Base-by-base conservation (phyloP, 1,140 invertebrate genomes). In the Tyrophagus putrescentiae region DNA sequence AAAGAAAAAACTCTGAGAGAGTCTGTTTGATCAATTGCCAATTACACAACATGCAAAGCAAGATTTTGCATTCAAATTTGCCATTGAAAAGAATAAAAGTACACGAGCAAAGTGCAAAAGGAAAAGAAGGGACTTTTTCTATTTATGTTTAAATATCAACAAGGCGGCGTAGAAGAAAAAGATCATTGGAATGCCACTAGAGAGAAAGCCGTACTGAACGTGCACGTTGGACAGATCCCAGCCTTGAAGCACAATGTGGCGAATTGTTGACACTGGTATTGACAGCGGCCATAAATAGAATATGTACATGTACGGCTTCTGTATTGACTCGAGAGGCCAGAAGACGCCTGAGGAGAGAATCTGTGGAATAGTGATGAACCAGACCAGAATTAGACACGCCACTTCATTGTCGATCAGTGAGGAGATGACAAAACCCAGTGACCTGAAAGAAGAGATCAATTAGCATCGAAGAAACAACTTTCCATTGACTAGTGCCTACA, bases 301-400 rank as follows among this genome's bases (percentile, higher is more conserved):
- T 29, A 95, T 78, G 68, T 86, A 84, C 62, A 82, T 78, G 5
- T 95, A 73, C 48, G 84, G 76, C 44, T 78, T 78, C 2, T 89
- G 89, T 84, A 95, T 95, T 34, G 89, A 82, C 78, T 93, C 85
- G 16, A 88, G 62, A 0, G 89, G 89, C 89, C 89, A 94, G 16
- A 93, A 75, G 16, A 85, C 79, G 64, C 87, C 87, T 89, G 3
- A 92, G 70, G 75, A 93, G 79, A 13, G 95, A 80, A 68, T 89
- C 89, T 0, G 91, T 89, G 56, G 56, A 39, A 57, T 57, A 16
- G 56, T 39, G 13, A 57, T 41, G 18, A 57, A 57, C 56, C 56
- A 78, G 0, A 90, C 86, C 63, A 93, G 71, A 69, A 94, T 92
- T 0, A 92, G 93, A 0, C 91, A 90, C 6, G 85, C 87, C 57